Evolutionary conservation across 1,140 invertebrate species (phyloP).

Genomic region (Trigoniulus corallinus): DNA sequence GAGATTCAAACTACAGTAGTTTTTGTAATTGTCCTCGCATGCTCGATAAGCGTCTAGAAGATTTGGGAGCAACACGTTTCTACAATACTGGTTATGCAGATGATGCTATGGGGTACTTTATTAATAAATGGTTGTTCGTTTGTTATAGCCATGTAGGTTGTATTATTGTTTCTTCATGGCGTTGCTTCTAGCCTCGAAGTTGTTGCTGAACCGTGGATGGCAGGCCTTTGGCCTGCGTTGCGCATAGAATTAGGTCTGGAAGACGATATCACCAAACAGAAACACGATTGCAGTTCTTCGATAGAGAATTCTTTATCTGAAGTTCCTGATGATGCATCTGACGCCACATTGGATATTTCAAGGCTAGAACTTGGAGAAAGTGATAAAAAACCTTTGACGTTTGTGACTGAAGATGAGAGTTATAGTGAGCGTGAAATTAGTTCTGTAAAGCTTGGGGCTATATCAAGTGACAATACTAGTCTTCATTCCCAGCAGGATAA

Average conservation of each 20-base stretch:
- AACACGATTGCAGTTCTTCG: slow-evolving; percentile 11
- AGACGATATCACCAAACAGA: background rate
- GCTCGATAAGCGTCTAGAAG: slow-evolving; percentile 27
- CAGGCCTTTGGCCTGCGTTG: slow-evolving; percentile 27
- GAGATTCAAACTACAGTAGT: slow-evolving; percentile 38
- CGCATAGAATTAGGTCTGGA: background rate
- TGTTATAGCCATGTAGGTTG: background rate
- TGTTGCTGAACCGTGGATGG: slow-evolving; percentile 35
- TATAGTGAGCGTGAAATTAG: no score
- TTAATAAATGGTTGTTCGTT: background rate
- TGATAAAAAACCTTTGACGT: slow-evolving; percentile 11
- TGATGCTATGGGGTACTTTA: slow-evolving; percentile 30
- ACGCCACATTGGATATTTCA: slow-evolving; percentile 6
- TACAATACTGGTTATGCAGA: slow-evolving; percentile 33
- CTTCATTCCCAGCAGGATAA: no score
- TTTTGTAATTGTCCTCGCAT: slow-evolving; percentile 35
- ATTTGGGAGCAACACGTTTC: slow-evolving; percentile 32
- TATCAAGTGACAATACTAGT: no score
- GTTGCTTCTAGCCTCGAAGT: slow-evolving; percentile 25
- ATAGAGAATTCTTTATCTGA: no score
- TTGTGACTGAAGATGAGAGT: slow-evolving; percentile 20
- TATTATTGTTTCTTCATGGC: background rate
- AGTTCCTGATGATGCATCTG: slow-evolving; percentile 9
- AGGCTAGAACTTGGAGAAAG: slow-evolving; percentile 7
- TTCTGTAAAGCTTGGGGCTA: no score